These are phyloP conservation scores for Zapornia atra DNA, from an alignment of 2,113 vertebrate genomes.

Conservation along the genomic window DNA sequence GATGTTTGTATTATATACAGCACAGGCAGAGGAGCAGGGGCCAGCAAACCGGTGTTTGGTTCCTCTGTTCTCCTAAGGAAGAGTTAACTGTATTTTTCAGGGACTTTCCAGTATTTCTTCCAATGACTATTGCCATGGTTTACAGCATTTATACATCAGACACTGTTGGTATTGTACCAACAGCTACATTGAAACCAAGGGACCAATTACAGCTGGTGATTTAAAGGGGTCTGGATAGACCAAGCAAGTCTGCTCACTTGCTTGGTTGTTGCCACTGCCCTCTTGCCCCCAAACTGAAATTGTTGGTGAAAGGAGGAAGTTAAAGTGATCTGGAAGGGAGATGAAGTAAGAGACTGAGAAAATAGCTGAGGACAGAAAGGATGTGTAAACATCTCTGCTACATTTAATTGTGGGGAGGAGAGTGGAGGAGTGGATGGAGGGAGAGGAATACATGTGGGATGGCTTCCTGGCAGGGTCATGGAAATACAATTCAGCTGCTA, in stretches of 20 bases:
- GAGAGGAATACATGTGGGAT: background rate
- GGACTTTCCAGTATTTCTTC: slow-evolving; percentile 50
- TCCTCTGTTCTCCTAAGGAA: background rate
- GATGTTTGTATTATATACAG: background rate
- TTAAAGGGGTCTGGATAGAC: background rate
- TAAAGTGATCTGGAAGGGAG: background rate
- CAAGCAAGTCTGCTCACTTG: too few species aligned
- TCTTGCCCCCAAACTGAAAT: background rate
- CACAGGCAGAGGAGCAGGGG: background rate
- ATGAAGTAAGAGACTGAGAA: background rate
- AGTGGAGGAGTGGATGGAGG: background rate
- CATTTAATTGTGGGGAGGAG: background rate
- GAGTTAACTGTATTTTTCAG: background rate
- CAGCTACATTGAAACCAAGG: background rate
- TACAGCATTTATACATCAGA: background rate
- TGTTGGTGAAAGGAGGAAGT: background rate
- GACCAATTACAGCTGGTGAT: accelerated
- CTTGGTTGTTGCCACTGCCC: background rate
- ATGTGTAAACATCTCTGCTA: background rate
- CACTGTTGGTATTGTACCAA: background rate
- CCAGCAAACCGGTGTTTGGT: background rate
- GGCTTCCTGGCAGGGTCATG: background rate
- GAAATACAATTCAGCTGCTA: background rate
- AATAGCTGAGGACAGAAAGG: background rate
- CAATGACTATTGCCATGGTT: background rate